Base-by-base conservation (phyloP, 2,797 vertebrate genomes). In the Microctenopoma stevenorrisi region DNA sequence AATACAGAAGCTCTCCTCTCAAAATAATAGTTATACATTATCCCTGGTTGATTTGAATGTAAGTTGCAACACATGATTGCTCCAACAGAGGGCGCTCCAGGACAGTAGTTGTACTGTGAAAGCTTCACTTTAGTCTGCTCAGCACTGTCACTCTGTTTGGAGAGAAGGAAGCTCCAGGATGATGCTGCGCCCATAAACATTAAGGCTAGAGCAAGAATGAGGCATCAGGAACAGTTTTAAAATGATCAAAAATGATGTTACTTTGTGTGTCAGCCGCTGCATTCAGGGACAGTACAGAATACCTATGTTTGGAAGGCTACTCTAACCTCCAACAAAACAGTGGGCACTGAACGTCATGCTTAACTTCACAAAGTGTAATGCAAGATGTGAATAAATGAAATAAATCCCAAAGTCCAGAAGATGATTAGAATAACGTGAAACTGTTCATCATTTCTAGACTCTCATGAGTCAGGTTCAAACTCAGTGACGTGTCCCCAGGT, bases 71-170 rank as follows among this genome's bases (percentile, higher is more conserved):
- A 7, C 48, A 0, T 0, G 4, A 3, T 28, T 4, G 1, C 5
- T 16, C 86, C 94, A 86, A 86, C 72, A 92, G 94, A 92, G 92
- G 90, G 85, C 38, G 79, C 79, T 82, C 51, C 76, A 81, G 70
- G 68, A 90, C 86, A 76, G 76, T 47, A 49, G 68, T 84, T 78
- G 48, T 16, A 2, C n/a, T 10, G 0, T 2, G n/a, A 0, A 1
- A 1, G 5, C 28, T 49, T 13, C 30, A 56, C 2, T 26, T 12
- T 37, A 15, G 33, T 35, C 42, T 25, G 46, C 30, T 43, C 15
- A 61, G 42, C 51, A 54, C 37, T 3, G 42, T 47, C 46, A 35
- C 55, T 14, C 22, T 33, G 2, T 4, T 40, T 33, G 26, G 40
- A 14, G 1, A 25, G 11, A 50, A 38, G 18, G n/a, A 35, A 0